Conservation (phyloP, 2,797 vertebrate species). For the Phylloscopus collybita region DNA sequence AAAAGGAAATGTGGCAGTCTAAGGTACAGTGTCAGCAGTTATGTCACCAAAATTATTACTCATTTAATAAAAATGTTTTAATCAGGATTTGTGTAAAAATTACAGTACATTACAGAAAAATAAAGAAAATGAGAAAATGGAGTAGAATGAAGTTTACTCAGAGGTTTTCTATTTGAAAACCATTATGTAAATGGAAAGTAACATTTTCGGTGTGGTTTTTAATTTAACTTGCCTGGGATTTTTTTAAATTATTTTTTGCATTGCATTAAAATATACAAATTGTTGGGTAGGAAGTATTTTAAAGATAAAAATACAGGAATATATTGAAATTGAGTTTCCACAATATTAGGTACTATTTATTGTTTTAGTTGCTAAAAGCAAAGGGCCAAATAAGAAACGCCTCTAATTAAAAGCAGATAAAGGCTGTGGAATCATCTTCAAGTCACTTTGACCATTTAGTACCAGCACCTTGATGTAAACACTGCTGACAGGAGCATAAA, state of each 20-base stretch:
- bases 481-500: not conserved
- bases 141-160: not conserved
- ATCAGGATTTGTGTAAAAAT: not conserved
- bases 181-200: not conserved
- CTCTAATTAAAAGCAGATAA: slow-evolving; percentile 7
- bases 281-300: not conserved
- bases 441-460: not conserved
- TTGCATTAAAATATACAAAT: not conserved
- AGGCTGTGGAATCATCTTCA: not conserved
- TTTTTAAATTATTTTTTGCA: not conserved
- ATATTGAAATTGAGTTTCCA: not conserved
- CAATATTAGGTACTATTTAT: not conserved
- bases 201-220: not conserved
- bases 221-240: not conserved
- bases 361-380: not conserved
- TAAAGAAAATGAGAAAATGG: not conserved
- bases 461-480: not conserved
- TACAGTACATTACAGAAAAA: not conserved
- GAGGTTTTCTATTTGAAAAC: not conserved
- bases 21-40: not conserved
- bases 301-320: not conserved
- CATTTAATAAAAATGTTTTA: not conserved
- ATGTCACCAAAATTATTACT: not conserved
- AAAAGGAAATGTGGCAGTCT: not conserved
- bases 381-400: not conserved